These are phyloP conservation scores for Papilio demoleus DNA, from an alignment of 2,888 invertebrate genomes.

Conservation along the genomic window DNA sequence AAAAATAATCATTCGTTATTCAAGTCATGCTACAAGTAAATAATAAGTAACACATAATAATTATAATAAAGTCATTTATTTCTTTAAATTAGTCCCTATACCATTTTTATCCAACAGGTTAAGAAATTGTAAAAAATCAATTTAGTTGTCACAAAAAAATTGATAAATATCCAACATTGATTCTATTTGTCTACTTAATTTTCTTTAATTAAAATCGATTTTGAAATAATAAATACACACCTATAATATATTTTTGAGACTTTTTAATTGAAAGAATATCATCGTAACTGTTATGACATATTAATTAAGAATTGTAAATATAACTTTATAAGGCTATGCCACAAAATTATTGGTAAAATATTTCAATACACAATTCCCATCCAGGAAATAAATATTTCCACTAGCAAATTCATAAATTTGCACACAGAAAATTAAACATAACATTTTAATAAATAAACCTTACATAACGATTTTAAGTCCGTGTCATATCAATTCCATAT, in stretches of 20 bases:
- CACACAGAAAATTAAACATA: background rate
- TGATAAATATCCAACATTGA: background rate
- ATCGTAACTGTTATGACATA: background rate
- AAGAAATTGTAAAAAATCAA: background rate
- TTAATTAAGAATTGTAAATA: background rate
- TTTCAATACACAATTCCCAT: constrained; percentile 15
- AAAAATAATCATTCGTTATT: background rate
- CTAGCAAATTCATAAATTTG: background rate
- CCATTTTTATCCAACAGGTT: background rate
- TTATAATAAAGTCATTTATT: background rate
- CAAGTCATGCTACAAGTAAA: background rate
- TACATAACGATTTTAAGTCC: constrained; percentile 11
- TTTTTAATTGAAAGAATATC: too few relatives aligned
- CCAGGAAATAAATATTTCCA: constrained; percentile 10
- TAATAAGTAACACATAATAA: background rate
- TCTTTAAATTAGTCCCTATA: constrained; percentile 4
- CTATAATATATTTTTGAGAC: too few relatives aligned
- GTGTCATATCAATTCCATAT: constrained; percentile 42
- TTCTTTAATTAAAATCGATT: background rate
- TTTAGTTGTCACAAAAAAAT: background rate
- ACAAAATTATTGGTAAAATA: constrained; percentile 15
- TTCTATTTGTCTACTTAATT: background rate
- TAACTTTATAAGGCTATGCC: constrained; percentile 12
- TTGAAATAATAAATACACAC: too few relatives aligned
- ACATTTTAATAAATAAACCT: constrained; percentile 8